Evolutionary conservation across 2,113 vertebrate species (phyloP).

Genomic region (Pangasianodon gigas): DNA sequence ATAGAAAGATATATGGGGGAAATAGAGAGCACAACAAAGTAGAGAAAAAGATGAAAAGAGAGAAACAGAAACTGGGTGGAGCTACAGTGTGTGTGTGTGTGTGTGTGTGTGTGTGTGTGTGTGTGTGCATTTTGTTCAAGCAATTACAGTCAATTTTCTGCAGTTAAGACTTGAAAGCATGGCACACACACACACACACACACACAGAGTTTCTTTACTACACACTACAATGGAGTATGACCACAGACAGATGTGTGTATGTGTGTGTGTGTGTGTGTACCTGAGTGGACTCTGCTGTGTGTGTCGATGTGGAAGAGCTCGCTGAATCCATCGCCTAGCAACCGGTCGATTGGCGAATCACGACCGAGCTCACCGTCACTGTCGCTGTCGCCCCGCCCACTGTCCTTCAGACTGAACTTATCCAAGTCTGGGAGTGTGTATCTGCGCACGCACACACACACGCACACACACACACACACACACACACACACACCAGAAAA

Average conservation of each 20-base stretch:
- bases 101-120: conserved; percentile 43
- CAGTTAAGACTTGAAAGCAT: conserved; percentile 76
- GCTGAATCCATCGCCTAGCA: conserved; percentile 96
- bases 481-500: background rate
- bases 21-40: conserved; percentile 15
- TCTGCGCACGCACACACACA: conserved; percentile 66
- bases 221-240: background rate
- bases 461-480: conserved; percentile 21
- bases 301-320: conserved; percentile 96
- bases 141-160: conserved; percentile 80
- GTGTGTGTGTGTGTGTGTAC: conserved; percentile 66
- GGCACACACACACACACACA: conserved; percentile 44
- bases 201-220: conserved; percentile 18
- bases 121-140: conserved; percentile 71
- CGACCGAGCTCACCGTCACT: conserved; percentile 97
- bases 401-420: conserved; percentile 99
- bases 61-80: conserved; percentile 34
- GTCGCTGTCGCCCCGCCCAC: conserved; percentile 97
- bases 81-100: conserved; percentile 15
- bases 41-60: background rate
- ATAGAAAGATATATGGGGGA: background rate
- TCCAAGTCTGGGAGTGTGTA: conserved; percentile 99
- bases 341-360: conserved; percentile 96
- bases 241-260: conserved; percentile 3
- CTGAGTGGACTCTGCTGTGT: conserved; percentile 90